These are phyloP conservation scores for Branchipolynoe longqiensis DNA, from an alignment of 2,888 invertebrate genomes.

Conservation along the genomic window DNA sequence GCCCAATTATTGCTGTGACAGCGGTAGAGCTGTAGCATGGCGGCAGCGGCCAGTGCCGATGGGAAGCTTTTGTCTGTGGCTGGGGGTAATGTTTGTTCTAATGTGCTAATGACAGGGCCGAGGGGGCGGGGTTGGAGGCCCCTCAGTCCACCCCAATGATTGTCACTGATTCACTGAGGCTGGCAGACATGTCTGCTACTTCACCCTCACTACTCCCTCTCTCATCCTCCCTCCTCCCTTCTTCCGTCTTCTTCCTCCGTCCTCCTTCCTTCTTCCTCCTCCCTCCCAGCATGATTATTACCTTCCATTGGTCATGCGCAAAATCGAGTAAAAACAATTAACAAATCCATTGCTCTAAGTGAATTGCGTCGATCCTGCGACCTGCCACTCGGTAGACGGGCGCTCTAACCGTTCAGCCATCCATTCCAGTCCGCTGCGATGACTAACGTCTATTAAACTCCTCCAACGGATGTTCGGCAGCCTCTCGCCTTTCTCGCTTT, in stretches of 20 bases:
- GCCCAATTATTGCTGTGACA: slow-evolving; percentile 25
- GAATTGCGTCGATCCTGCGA: too few relatives aligned
- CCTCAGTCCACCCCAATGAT: not conserved
- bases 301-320: too few relatives aligned
- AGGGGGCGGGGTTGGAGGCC: not conserved
- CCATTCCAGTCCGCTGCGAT: too few relatives aligned
- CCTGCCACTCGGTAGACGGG: too few relatives aligned
- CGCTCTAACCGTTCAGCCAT: too few relatives aligned
- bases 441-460: too few relatives aligned
- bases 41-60: slow-evolving; percentile 2
- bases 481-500: not conserved
- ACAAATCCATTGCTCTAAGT: too few relatives aligned
- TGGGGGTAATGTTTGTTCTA: slow-evolving; percentile 14
- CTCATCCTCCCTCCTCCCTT: not conserved
- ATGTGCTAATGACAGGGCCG: slow-evolving; percentile 13
- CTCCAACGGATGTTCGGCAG: too few relatives aligned
- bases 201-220: not conserved
- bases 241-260: not conserved
- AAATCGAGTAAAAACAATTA: too few relatives aligned
- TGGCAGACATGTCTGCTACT: not conserved
- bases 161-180: not conserved
- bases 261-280: not conserved
- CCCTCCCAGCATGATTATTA: not conserved
- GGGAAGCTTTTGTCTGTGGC: slow-evolving; percentile 8
- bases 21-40: not conserved